Evolutionary conservation across 1,140 invertebrate species (phyloP), one percentile per base, ranked within the genome.

Genomic region (Drosophila persimilis): DNA sequence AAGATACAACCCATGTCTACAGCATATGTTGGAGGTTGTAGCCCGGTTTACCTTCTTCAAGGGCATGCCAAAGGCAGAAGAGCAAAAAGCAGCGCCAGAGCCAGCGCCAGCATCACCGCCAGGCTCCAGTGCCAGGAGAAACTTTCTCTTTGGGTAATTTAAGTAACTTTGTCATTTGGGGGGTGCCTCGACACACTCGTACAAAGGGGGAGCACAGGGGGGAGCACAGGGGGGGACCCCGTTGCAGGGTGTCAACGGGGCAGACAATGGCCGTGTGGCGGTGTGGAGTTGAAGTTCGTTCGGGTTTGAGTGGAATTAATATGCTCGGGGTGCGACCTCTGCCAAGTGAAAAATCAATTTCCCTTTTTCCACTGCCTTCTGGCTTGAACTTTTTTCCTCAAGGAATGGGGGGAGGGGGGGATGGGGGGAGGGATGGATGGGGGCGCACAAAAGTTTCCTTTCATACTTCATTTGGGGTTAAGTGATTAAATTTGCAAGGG

Each of bases 391-490:
- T 81, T 24, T 81, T 70, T 54, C 58, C 52, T 39, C 4, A 31
- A 31, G 29, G 29, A 7, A 52, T 58, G 52, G 61, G 69, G 56
- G 73, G 62, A 45, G 47, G 35, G 45, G 6, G 4, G 7, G 8
- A 15, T 15, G 15, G 15, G 15, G 15, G 15, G 15, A 15, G 15
- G 0, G 15, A 15, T 15, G 29, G 29, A 0, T 2, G 29, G 31
- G 31, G 2, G 7, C 8, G 0, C 24, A 3, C 31, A 77, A 83
- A 83, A 84, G 43, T 83, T 81, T 81, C 15, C 64, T 80, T 69
- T 75, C 73, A 75, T 83, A 72, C 80, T 84, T 84, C 80, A 83
- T 84, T 84, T 84, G 80, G 80, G 80, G 80, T 84, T 84, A 84
- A 84, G 80, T 84, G 80, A 84, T 84, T 84, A 84, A 84, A 84